A percentile compares a stretch with the other conserved stretches of the same genome.
These are phyloP conservation scores for Cassiopea xamachana DNA, from an alignment of 30 jellyfish, hydroid and myxozoan genomes.

Conservation along the genomic window DNA sequence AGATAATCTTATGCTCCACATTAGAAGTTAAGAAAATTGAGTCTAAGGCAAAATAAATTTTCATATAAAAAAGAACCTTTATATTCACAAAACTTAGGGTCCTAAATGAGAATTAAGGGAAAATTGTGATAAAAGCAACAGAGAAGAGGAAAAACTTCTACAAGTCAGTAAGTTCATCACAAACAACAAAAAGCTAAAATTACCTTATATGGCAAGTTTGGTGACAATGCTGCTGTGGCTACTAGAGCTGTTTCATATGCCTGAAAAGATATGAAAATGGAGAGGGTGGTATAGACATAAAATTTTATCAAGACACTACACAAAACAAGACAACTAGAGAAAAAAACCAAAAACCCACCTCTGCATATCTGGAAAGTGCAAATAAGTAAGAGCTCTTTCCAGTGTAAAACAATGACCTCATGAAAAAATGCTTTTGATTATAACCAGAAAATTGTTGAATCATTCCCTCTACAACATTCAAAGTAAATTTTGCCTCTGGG, in stretches of 20 bases:
- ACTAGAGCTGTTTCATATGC: constrained; percentile 54
- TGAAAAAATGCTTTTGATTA: constrained; percentile 14
- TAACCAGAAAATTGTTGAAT: constrained; percentile 37
- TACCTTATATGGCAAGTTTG: constrained; percentile 75
- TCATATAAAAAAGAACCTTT: no score
- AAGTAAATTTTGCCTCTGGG: constrained; percentile 87
- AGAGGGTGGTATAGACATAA: neutral
- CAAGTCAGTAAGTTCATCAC: neutral
- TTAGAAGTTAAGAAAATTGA: no score
- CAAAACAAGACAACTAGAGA: neutral
- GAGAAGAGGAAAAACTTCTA: no score
- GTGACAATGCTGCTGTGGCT: constrained; percentile 58
- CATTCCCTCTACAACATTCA: constrained; percentile 57
- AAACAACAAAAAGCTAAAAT: neutral
- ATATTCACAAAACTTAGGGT: no score
- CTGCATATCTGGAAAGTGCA: constrained; percentile 88
- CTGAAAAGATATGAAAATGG: constrained; percentile 1
- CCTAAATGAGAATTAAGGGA: no score
- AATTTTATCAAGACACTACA: neutral
- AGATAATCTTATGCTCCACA: no score
- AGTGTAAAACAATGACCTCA: constrained; percentile 75
- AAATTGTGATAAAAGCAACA: no score
- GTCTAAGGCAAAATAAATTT: no score
- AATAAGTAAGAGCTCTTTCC: constrained; percentile 80
- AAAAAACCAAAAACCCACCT: constrained; percentile 46